Base-by-base conservation (phyloP, 2,113 vertebrate genomes). In the Furnarius figulus region DNA sequence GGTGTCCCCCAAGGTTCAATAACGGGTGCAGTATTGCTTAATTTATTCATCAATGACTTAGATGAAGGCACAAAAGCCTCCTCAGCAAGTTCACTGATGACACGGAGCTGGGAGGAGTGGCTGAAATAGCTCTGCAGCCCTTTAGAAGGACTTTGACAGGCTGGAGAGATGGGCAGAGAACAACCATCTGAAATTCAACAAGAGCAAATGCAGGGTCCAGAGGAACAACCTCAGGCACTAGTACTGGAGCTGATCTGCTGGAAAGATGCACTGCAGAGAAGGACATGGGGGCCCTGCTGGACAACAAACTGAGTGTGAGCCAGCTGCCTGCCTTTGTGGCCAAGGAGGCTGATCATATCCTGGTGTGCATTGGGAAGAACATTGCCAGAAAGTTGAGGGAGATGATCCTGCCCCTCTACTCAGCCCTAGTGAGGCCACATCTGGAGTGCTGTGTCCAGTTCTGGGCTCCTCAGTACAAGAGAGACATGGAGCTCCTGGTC, bases 91-190 rank as follows among this genome's bases (percentile, higher is more conserved):
- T 39, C 1, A 1, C n/a, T 49, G n/a, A 31, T 0, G 53, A 37
- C 31, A 59, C 10, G 31, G 50, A 50, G 13, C 16, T 35, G 25
- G 30, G 52, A 76, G 44, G 30, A 44, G 31, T 30, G 25, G 21
- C 72, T 18, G 16, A 22, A 35, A 35, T 5, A 17, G 25, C 44
- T 50, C 17, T 42, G 25, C 31, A 52, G 16, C 8, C 17, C 14
- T 35, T 50, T 44, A 22, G 52, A 50, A 50, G 31, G 31, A 27
- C 25, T 17, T 42, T 0, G 0, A 2, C 40, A 27, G 14, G 10
- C 13, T 44, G 37, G 22, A 68, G 16, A 72, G 39, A 52, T 40
- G 23, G 23, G 15, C 44, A 61, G 56, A 66, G 25, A 73, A 42
- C 28, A 63, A 23, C 16, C 24, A 28, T n/a, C 35, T 40, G 17